Evolutionary conservation across 1,140 invertebrate genomes (phyloP).

Genomic region (Monomorium pharaonis): DNA sequence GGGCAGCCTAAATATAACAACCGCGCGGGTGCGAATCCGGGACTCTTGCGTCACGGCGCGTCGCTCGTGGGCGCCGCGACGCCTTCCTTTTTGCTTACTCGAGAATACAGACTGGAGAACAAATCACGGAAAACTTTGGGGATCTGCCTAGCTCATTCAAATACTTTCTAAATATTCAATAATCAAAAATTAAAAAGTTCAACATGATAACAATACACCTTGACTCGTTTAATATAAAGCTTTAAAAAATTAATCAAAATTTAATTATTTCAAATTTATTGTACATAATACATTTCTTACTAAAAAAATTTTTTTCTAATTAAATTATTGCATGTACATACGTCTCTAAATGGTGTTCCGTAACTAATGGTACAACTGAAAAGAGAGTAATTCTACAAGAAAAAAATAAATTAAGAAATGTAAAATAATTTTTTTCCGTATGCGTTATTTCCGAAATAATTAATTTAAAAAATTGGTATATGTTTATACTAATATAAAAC

Average conservation of each 20-base stretch:
- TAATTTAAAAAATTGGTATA: too few relatives aligned
- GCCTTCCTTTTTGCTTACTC: constrained; percentile 54
- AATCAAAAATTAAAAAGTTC: not conserved
- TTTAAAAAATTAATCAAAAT: not conserved
- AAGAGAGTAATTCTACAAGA: too few relatives aligned
- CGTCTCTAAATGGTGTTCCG: not conserved
- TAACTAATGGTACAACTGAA: too few relatives aligned
- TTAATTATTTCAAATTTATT: not conserved
- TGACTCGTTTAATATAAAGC: not conserved
- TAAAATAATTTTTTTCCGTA: too few relatives aligned
- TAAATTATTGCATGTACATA: not conserved
- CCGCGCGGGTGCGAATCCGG: constrained; percentile 78
- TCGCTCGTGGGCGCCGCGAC: constrained; percentile 44
- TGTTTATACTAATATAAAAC: too few relatives aligned
- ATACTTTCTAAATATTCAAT: not conserved
- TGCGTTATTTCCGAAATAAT: too few relatives aligned
- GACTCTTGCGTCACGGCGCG: constrained; percentile 70
- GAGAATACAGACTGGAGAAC: constrained; percentile 33
- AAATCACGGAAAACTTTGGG: not conserved
- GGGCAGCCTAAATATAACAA: constrained; percentile 83
- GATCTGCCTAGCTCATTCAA: not conserved
- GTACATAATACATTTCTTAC: not conserved
- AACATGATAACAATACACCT: not conserved
- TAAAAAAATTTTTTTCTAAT: not conserved
- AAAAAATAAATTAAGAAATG: too few relatives aligned